Conservation (phyloP, 2,113 vertebrate species). For the Salvelinus namaycush region DNA sequence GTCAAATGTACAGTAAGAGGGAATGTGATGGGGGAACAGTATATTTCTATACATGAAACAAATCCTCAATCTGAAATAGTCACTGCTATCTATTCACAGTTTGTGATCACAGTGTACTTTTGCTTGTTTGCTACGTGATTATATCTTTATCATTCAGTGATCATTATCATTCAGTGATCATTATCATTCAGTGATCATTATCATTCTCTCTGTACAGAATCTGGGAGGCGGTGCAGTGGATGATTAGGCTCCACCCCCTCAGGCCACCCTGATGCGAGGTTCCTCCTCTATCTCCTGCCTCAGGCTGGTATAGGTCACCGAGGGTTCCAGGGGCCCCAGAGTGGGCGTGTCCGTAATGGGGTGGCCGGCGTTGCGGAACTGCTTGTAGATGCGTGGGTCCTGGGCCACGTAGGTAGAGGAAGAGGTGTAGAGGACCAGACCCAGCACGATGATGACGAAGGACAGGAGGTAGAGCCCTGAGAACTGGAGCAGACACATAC, state of each 20-base stretch:
- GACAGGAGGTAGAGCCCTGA: conserved; percentile 93
- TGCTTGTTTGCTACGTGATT: conserved; percentile 75
- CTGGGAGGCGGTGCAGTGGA: conserved; percentile 53
- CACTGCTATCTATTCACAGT: conserved; percentile 54
- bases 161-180: conserved; percentile 66
- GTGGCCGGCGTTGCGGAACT: conserved; percentile 88
- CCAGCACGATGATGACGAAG: conserved; percentile 88
- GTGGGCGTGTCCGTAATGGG: conserved; percentile 78
- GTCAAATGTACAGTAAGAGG: conserved; percentile 27
- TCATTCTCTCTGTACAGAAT: conserved; percentile 81
- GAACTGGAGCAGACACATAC: conserved; percentile 78
- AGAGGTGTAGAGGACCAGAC: conserved; percentile 89
- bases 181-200: conserved; percentile 28
- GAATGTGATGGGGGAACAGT: conserved; percentile 16
- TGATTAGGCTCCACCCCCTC: conserved; percentile 50
- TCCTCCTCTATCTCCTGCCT: conserved; percentile 87
- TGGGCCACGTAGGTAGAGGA: conserved; percentile 91
- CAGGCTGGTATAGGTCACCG: conserved; percentile 91
- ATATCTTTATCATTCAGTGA: conserved; percentile 37
- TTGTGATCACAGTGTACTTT: conserved; percentile 64
- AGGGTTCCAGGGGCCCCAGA: conserved; percentile 81
- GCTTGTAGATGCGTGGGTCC: conserved; percentile 94
- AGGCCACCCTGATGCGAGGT: conserved; percentile 82
- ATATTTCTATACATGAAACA: conserved; percentile 44
- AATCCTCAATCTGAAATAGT: conserved; percentile 42